Conservation (phyloP, 2,888 invertebrate species). For the Xestia rhomboidea region DNA sequence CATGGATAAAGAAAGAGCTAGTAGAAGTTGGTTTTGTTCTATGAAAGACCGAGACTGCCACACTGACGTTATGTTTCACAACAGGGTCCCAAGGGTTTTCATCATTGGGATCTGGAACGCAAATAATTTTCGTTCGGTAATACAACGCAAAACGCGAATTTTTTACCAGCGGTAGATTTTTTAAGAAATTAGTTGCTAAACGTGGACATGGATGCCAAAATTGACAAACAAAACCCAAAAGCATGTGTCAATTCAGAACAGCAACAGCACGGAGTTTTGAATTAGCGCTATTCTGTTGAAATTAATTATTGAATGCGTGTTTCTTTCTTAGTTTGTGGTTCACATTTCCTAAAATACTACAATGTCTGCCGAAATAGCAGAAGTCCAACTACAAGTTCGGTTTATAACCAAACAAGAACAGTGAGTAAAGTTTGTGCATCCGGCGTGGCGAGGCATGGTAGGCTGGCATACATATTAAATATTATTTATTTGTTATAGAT, state of each 20-base stretch:
- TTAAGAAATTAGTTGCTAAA: constrained; percentile 9
- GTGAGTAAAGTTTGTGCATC: constrained; percentile 89
- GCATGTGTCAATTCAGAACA: constrained; percentile 41
- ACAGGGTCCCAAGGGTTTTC: neutral
- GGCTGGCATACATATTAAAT: neutral
- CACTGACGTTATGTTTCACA: neutral
- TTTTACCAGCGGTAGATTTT: neutral
- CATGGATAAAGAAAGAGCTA: neutral
- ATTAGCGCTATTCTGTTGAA: neutral
- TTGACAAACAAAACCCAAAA: constrained; percentile 10
- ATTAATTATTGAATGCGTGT: constrained; percentile 18
- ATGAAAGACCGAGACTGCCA: constrained; percentile 1
- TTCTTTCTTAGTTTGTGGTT: neutral
- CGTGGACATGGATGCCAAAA: neutral
- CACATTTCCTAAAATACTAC: constrained; percentile 19
- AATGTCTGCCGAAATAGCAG: constrained; percentile 79
- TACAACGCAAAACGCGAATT: neutral
- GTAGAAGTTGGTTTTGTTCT: too few relatives aligned
- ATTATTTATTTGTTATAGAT: constrained; percentile 89
- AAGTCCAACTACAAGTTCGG: constrained; percentile 94
- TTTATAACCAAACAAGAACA: constrained; percentile 95
- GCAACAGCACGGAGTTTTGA: neutral
- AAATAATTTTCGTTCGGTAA: constrained; percentile 29
- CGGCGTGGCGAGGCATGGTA: constrained; percentile 56
- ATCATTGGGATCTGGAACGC: constrained; percentile 24